Evolutionary conservation across 1,140 invertebrate species (phyloP), one percentile per base, ranked within the genome.

Genomic region (Gryon sp.): DNA sequence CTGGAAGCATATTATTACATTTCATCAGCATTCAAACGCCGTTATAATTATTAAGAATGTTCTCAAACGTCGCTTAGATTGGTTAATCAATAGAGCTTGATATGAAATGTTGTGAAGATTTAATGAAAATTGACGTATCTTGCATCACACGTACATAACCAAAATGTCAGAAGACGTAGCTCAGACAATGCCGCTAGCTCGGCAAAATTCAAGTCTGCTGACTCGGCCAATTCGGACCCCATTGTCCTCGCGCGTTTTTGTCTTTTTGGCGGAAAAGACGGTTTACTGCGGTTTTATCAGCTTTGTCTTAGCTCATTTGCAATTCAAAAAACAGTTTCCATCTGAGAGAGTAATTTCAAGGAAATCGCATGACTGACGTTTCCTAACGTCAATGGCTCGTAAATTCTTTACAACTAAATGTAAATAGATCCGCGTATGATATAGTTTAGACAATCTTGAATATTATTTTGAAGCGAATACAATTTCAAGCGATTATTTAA

Each of bases 121-220:
- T 70, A 76, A 76, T 76, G 74, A 76, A 76, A 76, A 76, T 30
- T 46, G 74, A 59, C 74, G 59, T 63, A 14, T 20, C 41, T 50
- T 18, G 7, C 26, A 15, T 66, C 6, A 26, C n/a, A n/a, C 24
- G 43, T 22, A 28, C 34, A 30, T 40, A 57, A 65, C 2, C 30
- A 43, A 50, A 36, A 59, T 32, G 36, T 59, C 20, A 22, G 3
- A 50, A 57, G 50, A 62, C 40, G 50, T 1, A 8, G 28, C 15
- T 9, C 11, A 26, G 53, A 73, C 48, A 38, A 9, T n/a, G 24
- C 5, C 20, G n/a, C 12, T n/a, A n/a, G 41, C 9, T n/a, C 8
- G 26, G 16, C 32, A 30, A 50, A 60, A 74, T 52, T 74, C 16
- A 52, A 60, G 20, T 16, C 19, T 30, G 26, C 36, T 57, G 52